Base-by-base conservation (phyloP, 2,888 invertebrate species). In the Galerucella pusilla region DNA sequence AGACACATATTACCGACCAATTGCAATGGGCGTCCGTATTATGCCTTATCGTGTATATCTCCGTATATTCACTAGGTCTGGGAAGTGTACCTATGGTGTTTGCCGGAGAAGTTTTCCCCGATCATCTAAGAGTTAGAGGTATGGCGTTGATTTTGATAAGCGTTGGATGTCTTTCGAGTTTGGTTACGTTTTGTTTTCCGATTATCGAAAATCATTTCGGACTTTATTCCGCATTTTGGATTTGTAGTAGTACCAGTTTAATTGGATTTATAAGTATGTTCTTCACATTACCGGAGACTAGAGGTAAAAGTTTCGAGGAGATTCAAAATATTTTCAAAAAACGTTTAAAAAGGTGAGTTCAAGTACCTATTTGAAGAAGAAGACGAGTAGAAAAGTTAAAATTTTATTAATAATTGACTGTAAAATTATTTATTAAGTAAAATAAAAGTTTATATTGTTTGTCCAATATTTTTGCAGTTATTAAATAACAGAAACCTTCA, bases 21-120 rank as follows among this genome's bases (percentile, higher is more conserved):
- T 88, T 94, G 63, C 85, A 89, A 0, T 94, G 93, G 91, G 85
- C 95, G 52, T 95, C 95, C 0, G 89, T 95, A 12, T 85, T 91
- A 6, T 91, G 93, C 0, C 86, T 95, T 65, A 90, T 94, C 0
- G 80, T 93, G 16, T 95, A 92, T 88, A 93, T 94, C 76, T 87
- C 92, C 72, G 91, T 92, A 0, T 95, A 94, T 88, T 93, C 93
- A 77, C 2, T 83, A 88, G 91, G 92, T 1, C 90, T 93, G 71
- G 94, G 96, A 2, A 93, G 94, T 0, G 85, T 95, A 52, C 93
- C 94, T 0, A 94, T 94, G 94, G 92, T 94, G 0, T 91, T 95
- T 49, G 91, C 94, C 90, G 92, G 94, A 0, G 96, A 96, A 86
- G 90, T 96, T 87, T 92, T 96, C 86, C 92, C 96, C 42, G 88